These are phyloP conservation scores for Acanthiza pusilla DNA, from an alignment of 2,797 vertebrate genomes.

Conservation along the genomic window DNA sequence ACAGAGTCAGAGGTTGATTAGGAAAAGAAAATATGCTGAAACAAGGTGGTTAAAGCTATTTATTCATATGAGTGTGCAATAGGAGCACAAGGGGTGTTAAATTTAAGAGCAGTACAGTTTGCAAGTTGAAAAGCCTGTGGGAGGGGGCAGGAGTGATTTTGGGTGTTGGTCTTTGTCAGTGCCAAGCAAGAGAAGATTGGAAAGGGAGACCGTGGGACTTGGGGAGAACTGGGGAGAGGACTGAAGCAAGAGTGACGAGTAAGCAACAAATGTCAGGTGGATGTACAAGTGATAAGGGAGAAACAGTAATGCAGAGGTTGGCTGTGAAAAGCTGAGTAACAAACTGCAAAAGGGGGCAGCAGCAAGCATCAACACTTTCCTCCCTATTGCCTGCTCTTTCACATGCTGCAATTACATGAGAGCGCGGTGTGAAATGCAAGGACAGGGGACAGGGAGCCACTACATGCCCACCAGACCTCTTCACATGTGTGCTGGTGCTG, in stretches of 20 bases:
- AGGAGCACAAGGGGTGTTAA: neutral
- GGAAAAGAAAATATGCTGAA: neutral
- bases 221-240: neutral
- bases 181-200: neutral
- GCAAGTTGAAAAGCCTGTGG: neutral
- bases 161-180: neutral
- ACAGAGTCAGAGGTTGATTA: neutral
- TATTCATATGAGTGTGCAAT: neutral
- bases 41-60: neutral
- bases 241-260: neutral
- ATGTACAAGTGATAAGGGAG: neutral
- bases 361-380: neutral
- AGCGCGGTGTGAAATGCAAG: neutral
- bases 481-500: neutral
- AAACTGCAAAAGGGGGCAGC: neutral
- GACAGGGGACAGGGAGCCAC: neutral
- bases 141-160: neutral
- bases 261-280: neutral
- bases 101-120: neutral
- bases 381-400: neutral
- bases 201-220: neutral
- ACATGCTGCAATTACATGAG: neutral
- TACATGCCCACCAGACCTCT: accelerated
- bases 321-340: neutral
- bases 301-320: neutral